Base-by-base conservation (phyloP, 1,140 invertebrate species). In the Drosophila nebulosa region DNA sequence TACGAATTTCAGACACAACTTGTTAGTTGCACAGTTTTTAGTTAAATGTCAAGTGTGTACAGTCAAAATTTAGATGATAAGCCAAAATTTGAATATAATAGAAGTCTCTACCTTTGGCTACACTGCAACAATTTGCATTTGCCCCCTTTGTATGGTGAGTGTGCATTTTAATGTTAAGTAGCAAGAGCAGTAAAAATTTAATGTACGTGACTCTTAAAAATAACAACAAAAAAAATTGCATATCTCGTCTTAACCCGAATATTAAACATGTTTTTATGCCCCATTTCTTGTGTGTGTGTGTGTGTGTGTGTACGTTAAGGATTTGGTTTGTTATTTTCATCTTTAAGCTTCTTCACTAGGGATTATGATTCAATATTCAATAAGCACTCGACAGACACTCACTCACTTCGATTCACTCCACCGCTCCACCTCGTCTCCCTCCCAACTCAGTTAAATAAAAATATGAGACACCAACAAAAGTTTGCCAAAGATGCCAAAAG, bases 331-430 rank as follows among this genome's bases (percentile, higher is more conserved):
- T 46, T 46, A 46, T 46, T 30, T 56, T 56, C 53, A 18, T 32
- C 12, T n/a, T 14, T 5, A 26, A 4, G 24, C 42, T 12, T 32
- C 4, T 46, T 27, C 21, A 14, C 16, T 1, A n/a, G 35, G 67
- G 50, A 71, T 63, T 70, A 63, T 56, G 67, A 63, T 71, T 62
- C 50, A 27, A 61, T 69, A 69, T 61, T 36, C 21, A 22, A n/a
- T n/a, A 18, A 21, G 50, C 30, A 24, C 39, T 46, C 39, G 18
- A 18, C 39, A 46, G 39, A 30, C 27, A 30, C 27, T n/a, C n/a
- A n/a, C n/a, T n/a, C n/a, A n/a, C n/a, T n/a, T n/a, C n/a, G n/a
- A n/a, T n/a, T n/a, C n/a, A n/a, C n/a, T n/a, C n/a, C n/a, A n/a
- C n/a, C n/a, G n/a, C 27, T 7, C 27, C 6, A 9, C 27, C 6